Conservation (phyloP, 2,797 vertebrate genomes). For the Cynodonichthys magdalenae region DNA sequence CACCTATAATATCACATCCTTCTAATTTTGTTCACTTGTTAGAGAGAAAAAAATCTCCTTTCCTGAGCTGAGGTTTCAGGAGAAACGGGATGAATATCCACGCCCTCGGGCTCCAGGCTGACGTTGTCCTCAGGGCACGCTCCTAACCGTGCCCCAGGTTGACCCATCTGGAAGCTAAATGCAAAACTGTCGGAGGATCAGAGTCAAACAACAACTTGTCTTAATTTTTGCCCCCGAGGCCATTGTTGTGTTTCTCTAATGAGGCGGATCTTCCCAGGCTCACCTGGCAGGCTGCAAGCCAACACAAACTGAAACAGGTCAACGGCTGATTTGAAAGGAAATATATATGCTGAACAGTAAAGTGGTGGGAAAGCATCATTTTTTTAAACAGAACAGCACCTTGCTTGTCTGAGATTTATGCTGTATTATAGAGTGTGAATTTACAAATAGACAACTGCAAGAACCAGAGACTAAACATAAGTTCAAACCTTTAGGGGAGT, state of each 20-base stretch:
- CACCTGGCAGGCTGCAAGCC: constrained; percentile 57
- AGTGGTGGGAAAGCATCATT: too few species aligned
- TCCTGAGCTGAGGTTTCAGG: constrained; percentile 32
- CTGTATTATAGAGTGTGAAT: too few species aligned
- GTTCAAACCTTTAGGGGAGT: neutral
- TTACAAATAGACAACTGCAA: neutral
- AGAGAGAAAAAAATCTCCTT: constrained; percentile 23
- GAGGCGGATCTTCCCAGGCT: constrained; percentile 56
- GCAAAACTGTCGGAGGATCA: constrained; percentile 65
- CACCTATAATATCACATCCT: constrained; percentile 39
- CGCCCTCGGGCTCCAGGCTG: constrained; percentile 45
- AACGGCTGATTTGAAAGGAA: constrained; percentile 8
- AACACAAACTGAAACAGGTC: constrained; percentile 16
- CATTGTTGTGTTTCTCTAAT: constrained; percentile 72
- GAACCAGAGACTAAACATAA: neutral
- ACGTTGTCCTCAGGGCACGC: constrained; percentile 63
- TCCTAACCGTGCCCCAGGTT: constrained; percentile 41
- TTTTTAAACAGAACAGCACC: too few species aligned
- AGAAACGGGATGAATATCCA: constrained; percentile 58
- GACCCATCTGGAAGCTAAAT: constrained; percentile 76
- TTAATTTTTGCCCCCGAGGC: constrained; percentile 56
- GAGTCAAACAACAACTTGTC: constrained; percentile 56
- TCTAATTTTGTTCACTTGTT: constrained; percentile 49
- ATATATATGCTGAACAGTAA: neutral
- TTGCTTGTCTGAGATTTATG: too few species aligned